A percentile compares a stretch with the other conserved stretches of the same genome.
These are phyloP conservation scores for Rhinichthys klamathensis DNA, from an alignment of 2,113 vertebrate species.

Conservation along the genomic window DNA sequence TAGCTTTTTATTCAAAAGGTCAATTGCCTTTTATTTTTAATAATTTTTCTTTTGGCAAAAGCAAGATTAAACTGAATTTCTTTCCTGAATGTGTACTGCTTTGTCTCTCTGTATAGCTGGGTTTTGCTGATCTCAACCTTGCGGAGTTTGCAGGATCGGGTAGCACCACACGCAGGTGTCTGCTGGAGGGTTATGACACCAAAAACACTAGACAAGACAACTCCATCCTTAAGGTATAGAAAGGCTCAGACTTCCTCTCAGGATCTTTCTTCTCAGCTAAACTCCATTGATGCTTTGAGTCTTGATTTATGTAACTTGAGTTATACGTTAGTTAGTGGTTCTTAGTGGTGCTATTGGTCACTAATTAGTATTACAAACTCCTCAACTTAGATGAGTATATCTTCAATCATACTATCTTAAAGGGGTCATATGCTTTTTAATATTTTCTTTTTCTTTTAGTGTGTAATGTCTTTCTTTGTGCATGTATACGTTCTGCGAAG, in stretches of 20 bases:
- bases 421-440: too few relatives aligned
- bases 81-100: constrained; percentile 35
- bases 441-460: too few relatives aligned
- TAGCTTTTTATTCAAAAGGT: background rate
- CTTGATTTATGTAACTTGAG: background rate
- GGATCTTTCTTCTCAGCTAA: background rate
- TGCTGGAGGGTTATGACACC: constrained; percentile 98
- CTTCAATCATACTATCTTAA: too few relatives aligned
- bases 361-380: background rate
- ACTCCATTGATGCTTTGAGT: background rate
- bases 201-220: constrained; percentile 99
- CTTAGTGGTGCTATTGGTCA: background rate
- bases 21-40: background rate
- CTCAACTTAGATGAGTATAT: too few relatives aligned
- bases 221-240: constrained; percentile 95
- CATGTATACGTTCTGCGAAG: too few relatives aligned
- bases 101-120: constrained; percentile 78
- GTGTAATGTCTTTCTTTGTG: too few relatives aligned
- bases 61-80: background rate
- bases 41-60: background rate
- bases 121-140: constrained; percentile 98
- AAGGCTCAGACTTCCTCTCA: background rate
- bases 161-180: constrained; percentile 91
- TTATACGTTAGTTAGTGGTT: too few relatives aligned
- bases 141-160: constrained; percentile 97